Conservation (phyloP, 37 sponge, comb jelly and placozoan species). For the Eunapius fragilis region DNA sequence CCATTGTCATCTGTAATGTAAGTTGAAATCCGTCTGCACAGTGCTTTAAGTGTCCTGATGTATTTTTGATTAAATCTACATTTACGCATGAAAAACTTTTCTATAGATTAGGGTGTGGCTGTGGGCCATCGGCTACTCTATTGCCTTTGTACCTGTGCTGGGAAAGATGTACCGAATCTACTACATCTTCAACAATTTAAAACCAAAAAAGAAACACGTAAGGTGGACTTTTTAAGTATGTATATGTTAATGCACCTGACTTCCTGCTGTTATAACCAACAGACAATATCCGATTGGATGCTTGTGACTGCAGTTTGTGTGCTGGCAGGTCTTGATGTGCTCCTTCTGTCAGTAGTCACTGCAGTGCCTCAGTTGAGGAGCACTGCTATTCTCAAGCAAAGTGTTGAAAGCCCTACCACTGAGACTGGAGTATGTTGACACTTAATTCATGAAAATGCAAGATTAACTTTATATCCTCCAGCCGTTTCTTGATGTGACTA, state of each 20-base stretch:
- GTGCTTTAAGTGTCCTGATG: background rate
- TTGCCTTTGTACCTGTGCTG: constrained; percentile 17
- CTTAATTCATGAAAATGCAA: too few species aligned
- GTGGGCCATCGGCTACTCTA: constrained; percentile 5
- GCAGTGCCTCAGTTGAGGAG: background rate
- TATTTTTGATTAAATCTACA: background rate
- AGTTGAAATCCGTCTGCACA: background rate
- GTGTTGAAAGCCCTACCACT: too few species aligned
- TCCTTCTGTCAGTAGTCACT: constrained; percentile 22
- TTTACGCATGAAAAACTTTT: background rate
- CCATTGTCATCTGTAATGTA: constrained; percentile 46
- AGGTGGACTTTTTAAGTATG: background rate
- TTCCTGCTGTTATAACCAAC: background rate
- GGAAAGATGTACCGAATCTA: constrained; percentile 19
- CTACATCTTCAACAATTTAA: constrained; percentile 20
- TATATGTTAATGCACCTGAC: background rate
- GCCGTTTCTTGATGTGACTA: background rate
- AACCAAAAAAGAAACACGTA: constrained; percentile 4
- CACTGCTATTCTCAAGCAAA: background rate
- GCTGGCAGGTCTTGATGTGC: constrained; percentile 35
- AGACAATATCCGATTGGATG: constrained; percentile 45
- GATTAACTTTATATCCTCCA: background rate
- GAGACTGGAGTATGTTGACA: too few species aligned
- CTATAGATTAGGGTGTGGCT: background rate
- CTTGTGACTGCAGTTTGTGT: constrained; percentile 22